Evolutionary conservation across 2,797 vertebrate genomes (phyloP), one percentile per base, ranked within the genome.

Genomic region (Luscinia megarhynchos): DNA sequence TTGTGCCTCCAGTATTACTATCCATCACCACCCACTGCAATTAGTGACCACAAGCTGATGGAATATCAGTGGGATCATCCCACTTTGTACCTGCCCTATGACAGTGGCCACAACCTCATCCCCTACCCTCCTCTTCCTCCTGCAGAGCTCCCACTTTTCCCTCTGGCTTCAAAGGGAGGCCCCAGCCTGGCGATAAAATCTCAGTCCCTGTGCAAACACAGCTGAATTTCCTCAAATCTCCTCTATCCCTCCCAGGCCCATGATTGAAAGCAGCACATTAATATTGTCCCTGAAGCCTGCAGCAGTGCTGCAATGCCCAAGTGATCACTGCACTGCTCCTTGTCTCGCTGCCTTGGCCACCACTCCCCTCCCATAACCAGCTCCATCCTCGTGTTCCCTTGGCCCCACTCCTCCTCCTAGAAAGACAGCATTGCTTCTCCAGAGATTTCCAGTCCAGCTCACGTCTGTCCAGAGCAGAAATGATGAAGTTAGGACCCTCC

Each of bases 51-150:
- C 13, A 9, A 30, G 22, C 12, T 30, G 16, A 62, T 15, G 13
- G 2, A 34, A 3, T 2, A 24, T 10, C 26, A 11, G 4, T 7
- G 29, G 34, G 58, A 61, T 16, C 41, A 48, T 15, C 18, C 43
- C 5, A 0, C 34, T 34, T 34, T 34, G 34, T 34, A 34, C 34
- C 34, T 57, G 23, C 26, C 40, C 53, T 18, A 2, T 0, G 0
- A 34, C 9, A 63, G 21, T 3, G 57, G 30, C 48, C 15, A 1
- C 19, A 41, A 69, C 11, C 59, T 67, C 55, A n/a, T 54, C 57
- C 80, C 29, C 59, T 45, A 10, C 22, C 18, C 54, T 38, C 19
- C 20, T 17, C 51, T 3, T 22, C 34, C 32, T 15, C 62, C 43
- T 59, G n/a, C 36, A 10, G 11, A 40, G 53, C 61, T 69, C 48